phyloP scores from a whole-genome alignment of 2,888 invertebrate species.

The Eupelmus urozonus region DNA sequence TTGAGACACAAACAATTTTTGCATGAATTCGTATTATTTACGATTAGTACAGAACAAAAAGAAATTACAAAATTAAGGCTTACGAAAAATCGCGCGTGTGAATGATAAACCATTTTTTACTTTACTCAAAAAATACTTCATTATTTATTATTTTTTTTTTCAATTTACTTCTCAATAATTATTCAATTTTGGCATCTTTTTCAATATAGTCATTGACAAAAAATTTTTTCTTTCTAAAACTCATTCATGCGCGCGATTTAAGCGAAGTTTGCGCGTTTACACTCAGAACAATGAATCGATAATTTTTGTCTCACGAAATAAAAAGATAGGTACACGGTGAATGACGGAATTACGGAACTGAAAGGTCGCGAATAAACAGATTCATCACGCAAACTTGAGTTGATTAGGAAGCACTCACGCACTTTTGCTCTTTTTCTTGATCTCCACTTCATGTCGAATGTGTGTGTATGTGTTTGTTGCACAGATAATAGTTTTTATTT shows the following conservation, averaged over 20 bases:
- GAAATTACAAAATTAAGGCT: constrained; percentile 15
- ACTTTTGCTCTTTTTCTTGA: constrained; percentile 27
- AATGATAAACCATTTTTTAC: not conserved
- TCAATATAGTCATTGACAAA: not conserved
- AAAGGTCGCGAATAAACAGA: constrained; percentile 7
- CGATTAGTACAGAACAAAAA: constrained; percentile 18
- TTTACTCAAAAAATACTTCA: constrained; percentile 14
- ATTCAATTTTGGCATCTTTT: constrained; percentile 3
- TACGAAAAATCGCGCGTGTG: constrained; percentile 18
- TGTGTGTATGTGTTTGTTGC: too few species aligned
- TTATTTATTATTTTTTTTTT: not conserved
- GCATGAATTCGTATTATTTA: not conserved
- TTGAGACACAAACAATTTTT: constrained; percentile 28
- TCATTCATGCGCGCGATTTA: constrained; percentile 26
- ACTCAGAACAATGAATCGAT: not conserved
- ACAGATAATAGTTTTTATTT: constrained; percentile 5
- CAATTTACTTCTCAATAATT: not conserved
- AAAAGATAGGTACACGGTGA: not conserved
- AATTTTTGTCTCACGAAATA: not conserved
- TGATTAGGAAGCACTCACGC: constrained; percentile 48
- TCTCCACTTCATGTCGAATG: constrained; percentile 56
- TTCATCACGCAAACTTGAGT: constrained; percentile 1
- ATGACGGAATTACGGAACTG: not conserved
- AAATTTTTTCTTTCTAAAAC: constrained; percentile 11
- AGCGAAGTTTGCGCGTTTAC: constrained; percentile 15